Evolutionary conservation across 2,888 invertebrate species (phyloP).

Genomic region (Bhutanitis thaidina): DNA sequence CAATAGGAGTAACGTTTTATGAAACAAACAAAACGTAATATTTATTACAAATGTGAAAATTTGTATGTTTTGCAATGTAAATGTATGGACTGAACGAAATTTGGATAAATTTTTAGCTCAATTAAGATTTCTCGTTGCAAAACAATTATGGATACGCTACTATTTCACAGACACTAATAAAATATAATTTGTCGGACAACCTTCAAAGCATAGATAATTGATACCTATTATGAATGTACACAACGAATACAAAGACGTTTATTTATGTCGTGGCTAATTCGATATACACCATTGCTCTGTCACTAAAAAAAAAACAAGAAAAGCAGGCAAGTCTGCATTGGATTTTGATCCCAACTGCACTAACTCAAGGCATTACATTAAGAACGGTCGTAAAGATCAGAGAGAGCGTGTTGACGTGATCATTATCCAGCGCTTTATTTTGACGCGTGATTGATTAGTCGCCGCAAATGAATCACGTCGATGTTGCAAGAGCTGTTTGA

Average conservation of each 20-base stretch:
- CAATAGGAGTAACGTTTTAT: too few species aligned
- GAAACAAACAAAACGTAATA: too few species aligned
- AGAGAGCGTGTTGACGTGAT: constrained; percentile 27
- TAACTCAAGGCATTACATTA: constrained; percentile 13
- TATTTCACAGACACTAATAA: too few species aligned
- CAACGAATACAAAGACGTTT: constrained; percentile 8
- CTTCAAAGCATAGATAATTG: too few species aligned
- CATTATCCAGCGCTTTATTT: constrained; percentile 36
- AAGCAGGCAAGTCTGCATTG: constrained; percentile 1
- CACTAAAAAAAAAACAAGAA: constrained; percentile 1
- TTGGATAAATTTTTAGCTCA: too few species aligned
- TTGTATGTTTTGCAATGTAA: too few species aligned
- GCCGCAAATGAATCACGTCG: constrained; percentile 31
- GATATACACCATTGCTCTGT: constrained; percentile 6
- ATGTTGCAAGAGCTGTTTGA: constrained; percentile 1
- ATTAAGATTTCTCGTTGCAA: too few species aligned
- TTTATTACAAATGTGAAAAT: too few species aligned
- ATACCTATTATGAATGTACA: neutral
- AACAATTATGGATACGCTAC: too few species aligned
- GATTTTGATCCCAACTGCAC: constrained; percentile 13
- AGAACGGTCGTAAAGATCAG: constrained; percentile 28
- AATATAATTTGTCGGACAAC: too few species aligned
- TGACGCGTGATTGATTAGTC: constrained; percentile 39
- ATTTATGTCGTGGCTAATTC: constrained; percentile 16
- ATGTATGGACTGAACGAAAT: too few species aligned